Evolutionary conservation across 2,113 vertebrate genomes (phyloP).

Genomic region (Zeus faber): DNA sequence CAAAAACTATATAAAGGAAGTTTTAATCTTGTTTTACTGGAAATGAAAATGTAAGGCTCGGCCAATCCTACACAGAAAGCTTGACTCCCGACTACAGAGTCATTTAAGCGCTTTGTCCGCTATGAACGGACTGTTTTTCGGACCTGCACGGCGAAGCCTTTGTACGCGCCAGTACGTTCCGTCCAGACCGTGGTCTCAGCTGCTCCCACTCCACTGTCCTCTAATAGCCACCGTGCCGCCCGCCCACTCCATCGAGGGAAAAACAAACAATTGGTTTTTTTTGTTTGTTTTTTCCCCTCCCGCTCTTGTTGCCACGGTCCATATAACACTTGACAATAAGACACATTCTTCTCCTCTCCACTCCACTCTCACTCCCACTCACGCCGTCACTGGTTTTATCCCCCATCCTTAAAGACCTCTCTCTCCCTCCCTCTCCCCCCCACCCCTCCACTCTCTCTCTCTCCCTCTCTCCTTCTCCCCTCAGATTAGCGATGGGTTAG

Average conservation of each 20-base stretch:
- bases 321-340: too few relatives aligned
- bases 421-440: constrained; percentile 48
- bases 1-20: too few relatives aligned
- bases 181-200: too few relatives aligned
- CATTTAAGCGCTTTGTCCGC: too few relatives aligned
- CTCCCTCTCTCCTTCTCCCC: constrained; percentile 46
- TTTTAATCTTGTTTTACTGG: too few relatives aligned
- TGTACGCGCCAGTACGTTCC: too few relatives aligned
- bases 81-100: too few relatives aligned
- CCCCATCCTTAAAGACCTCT: constrained; percentile 54
- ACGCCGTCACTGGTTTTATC: constrained; percentile 29
- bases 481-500: constrained; percentile 68
- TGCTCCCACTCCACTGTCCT: constrained; percentile 10
- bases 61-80: too few relatives aligned
- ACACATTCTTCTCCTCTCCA: constrained; percentile 7
- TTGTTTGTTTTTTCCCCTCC: constrained; percentile 12
- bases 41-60: too few relatives aligned
- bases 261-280: too few relatives aligned
- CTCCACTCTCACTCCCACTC: constrained; percentile 4
- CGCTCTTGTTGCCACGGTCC: constrained; percentile 9
- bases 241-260: constrained; percentile 29
- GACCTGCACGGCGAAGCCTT: too few relatives aligned
- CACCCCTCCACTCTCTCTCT: constrained; percentile 32
- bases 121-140: too few relatives aligned
- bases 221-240: constrained; percentile 40